Conservation (phyloP, 2,888 invertebrate species). For the Sphaeridia pumilis region DNA sequence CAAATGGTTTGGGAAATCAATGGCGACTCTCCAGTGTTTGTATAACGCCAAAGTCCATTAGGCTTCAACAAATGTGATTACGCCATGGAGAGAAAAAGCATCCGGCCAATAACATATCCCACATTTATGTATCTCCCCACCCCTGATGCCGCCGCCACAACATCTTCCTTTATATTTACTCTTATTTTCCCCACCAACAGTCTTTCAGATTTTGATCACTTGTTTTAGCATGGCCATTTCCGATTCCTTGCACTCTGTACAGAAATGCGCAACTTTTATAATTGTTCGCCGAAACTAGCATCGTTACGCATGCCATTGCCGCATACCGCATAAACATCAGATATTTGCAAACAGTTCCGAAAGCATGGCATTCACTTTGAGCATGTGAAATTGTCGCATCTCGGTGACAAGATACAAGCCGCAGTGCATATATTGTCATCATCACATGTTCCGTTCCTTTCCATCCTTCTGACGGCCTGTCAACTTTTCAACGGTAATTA, state of each 20-base stretch:
- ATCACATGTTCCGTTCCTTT: conserved; percentile 15
- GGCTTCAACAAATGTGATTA: conserved; percentile 34
- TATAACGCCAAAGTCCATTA: conserved; percentile 33
- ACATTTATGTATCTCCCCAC: no score
- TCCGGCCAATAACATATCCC: conserved; percentile 18
- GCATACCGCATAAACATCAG: no score
- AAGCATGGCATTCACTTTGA: no score
- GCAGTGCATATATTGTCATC: conserved; percentile 6
- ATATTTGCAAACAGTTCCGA: no score
- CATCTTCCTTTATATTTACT: background rate
- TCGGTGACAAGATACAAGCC: background rate
- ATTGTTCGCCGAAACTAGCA: no score
- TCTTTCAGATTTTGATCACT: no score
- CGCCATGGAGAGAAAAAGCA: conserved; percentile 27
- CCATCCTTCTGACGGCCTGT: conserved; percentile 28
- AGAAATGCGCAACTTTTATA: no score
- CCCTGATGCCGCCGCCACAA: no score
- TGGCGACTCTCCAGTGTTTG: conserved; percentile 26
- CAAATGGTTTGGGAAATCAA: conserved; percentile 14
- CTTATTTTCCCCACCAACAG: background rate
- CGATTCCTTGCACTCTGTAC: no score
- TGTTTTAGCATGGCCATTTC: no score
- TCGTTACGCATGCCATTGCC: no score
- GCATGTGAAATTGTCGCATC: no score
- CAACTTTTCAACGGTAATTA: conserved; percentile 36